These are phyloP conservation scores for Sigmodon hispidus DNA, from an alignment of 2,113 vertebrate species.

Conservation along the genomic window DNA sequence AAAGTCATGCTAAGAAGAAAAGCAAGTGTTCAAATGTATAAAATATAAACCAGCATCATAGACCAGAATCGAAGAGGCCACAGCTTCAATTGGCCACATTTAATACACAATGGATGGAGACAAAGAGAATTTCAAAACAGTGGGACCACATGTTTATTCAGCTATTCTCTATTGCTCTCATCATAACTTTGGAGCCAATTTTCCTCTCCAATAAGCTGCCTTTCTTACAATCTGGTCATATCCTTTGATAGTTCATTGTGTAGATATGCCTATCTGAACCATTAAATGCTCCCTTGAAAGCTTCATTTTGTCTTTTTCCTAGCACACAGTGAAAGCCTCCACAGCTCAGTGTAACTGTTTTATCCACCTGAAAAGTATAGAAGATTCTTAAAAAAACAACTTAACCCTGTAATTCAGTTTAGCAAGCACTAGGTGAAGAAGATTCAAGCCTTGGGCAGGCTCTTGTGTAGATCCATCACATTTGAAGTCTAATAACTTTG, in stretches of 20 bases:
- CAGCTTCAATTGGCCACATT: not conserved
- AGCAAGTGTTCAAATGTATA: not conserved
- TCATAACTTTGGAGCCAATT: not conserved
- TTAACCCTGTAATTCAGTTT: constrained; percentile 65
- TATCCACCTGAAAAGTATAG: not conserved
- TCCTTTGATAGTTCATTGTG: not conserved
- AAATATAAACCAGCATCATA: not conserved
- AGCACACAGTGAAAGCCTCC: constrained; percentile 52
- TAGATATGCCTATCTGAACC: constrained; percentile 53
- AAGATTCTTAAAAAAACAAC: constrained; percentile 3
- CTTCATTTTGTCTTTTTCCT: constrained; percentile 47
- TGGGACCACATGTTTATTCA: not conserved
- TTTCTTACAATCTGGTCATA: constrained; percentile 7
- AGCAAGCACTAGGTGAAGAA: constrained; percentile 49
- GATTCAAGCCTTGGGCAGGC: constrained; percentile 69
- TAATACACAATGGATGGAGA: not conserved
- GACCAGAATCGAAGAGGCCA: not conserved
- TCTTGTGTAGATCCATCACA: constrained; percentile 46
- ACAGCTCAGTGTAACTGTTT: constrained; percentile 21
- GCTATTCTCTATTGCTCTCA: not conserved
- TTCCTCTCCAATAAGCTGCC: not conserved
- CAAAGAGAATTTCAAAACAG: not conserved
- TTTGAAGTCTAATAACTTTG: constrained; percentile 76
- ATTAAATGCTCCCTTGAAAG: constrained; percentile 5
- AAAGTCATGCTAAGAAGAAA: not conserved